These are phyloP conservation scores for Chaunax sp. DNA, from an alignment of 2,797 vertebrate species.

Conservation along the genomic window DNA sequence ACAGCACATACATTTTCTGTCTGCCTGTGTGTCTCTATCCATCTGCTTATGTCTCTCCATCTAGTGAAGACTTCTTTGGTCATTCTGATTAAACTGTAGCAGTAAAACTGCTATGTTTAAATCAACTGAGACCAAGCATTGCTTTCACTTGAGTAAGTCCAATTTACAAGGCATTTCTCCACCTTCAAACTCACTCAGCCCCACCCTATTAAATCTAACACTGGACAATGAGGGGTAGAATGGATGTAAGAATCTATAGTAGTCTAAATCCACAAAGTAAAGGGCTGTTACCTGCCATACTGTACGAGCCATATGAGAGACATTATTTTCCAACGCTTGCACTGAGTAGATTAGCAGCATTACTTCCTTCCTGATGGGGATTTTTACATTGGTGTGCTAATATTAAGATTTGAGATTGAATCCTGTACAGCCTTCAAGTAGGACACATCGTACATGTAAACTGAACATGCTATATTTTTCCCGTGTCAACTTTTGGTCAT, in stretches of 20 bases:
- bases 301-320: background rate
- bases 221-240: conserved; percentile 54
- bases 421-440: conserved; percentile 48
- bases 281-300: too few relatives aligned
- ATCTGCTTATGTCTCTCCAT: conserved; percentile 52
- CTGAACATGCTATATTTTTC: conserved; percentile 40
- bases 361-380: conserved; percentile 43
- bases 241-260: conserved; percentile 52
- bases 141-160: conserved; percentile 45
- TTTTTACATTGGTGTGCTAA: conserved; percentile 54
- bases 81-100: conserved; percentile 41
- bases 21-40: conserved; percentile 39
- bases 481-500: conserved; percentile 35
- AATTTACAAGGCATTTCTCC: conserved; percentile 50
- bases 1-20: conserved; percentile 38
- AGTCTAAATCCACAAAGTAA: conserved; percentile 41
- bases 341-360: conserved; percentile 33
- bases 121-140: conserved; percentile 53
- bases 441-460: conserved; percentile 32
- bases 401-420: conserved; percentile 51
- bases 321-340: conserved; percentile 50
- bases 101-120: conserved; percentile 60
- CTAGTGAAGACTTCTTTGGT: background rate
- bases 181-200: conserved; percentile 36
- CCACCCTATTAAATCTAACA: conserved; percentile 52